Conservation (phyloP, 2,888 invertebrate species). For the Cerceris ruficornis region DNA sequence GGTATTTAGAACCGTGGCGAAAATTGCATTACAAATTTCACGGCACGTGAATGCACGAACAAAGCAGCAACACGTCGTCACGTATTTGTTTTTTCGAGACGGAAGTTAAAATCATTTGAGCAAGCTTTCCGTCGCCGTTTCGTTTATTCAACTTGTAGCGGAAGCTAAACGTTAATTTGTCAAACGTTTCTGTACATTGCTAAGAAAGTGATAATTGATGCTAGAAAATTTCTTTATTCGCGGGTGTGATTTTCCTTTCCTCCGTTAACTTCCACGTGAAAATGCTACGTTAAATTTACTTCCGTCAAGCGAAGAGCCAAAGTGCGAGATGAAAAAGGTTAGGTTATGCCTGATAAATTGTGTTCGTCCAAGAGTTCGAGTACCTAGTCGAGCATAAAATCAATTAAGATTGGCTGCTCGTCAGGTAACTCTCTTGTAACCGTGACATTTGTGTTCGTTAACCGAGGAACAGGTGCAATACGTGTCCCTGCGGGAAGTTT, state of each 20-base stretch:
- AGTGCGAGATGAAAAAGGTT: constrained; percentile 1
- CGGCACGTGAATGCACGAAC: neutral
- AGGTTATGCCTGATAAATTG: neutral
- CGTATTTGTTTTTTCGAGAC: neutral
- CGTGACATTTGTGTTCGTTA: neutral
- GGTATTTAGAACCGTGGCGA: neutral
- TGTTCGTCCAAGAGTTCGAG: neutral
- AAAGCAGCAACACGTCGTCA: too few relatives aligned
- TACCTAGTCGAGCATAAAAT: constrained; percentile 1
- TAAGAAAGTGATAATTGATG: too few relatives aligned
- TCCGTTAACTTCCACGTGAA: neutral
- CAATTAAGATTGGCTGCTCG: constrained; percentile 27
- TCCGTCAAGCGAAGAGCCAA: neutral
- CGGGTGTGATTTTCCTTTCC: neutral
- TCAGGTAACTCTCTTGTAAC: neutral
- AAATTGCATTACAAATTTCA: constrained; percentile 9
- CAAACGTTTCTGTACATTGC: neutral
- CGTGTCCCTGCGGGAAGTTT: constrained; percentile 10
- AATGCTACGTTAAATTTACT: neutral
- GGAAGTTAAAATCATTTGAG: neutral
- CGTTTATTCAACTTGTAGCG: neutral
- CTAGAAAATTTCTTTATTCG: too few relatives aligned
- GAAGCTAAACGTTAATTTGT: neutral
- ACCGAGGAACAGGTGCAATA: constrained; percentile 29
- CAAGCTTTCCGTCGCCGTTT: neutral